Conservation (phyloP, 2,113 vertebrate species). For the Rattus rattus region DNA sequence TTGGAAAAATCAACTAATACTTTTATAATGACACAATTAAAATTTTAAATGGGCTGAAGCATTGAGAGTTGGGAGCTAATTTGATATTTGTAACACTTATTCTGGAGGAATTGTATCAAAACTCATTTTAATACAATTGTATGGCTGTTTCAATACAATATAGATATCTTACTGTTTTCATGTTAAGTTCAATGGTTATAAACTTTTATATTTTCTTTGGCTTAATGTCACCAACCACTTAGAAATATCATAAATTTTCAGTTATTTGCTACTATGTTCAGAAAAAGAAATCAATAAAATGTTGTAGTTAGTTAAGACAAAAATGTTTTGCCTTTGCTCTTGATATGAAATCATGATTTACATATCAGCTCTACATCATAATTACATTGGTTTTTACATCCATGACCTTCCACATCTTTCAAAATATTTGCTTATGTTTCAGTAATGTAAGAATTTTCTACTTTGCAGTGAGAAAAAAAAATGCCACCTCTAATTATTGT, state of each 20-base stretch:
- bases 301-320: constrained; percentile 75
- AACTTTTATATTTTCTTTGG: constrained; percentile 82
- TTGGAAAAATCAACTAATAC: constrained; percentile 80
- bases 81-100: constrained; percentile 66
- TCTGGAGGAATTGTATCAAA: constrained; percentile 72
- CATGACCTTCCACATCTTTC: constrained; percentile 73
- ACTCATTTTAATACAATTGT: constrained; percentile 81
- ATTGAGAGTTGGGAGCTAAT: constrained; percentile 48
- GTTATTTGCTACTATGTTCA: constrained; percentile 79
- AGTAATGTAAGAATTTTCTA: constrained; percentile 61
- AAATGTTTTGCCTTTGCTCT: constrained; percentile 71
- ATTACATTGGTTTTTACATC: constrained; percentile 58
- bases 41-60: constrained; percentile 77
- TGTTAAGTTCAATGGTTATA: constrained; percentile 81
- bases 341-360: constrained; percentile 72
- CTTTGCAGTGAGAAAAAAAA: constrained; percentile 76
- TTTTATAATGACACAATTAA: constrained; percentile 73
- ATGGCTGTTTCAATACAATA: constrained; percentile 76
- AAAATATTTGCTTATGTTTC: constrained; percentile 78
- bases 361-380: constrained; percentile 68
- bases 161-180: constrained; percentile 76
- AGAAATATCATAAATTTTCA: constrained; percentile 79
- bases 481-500: constrained; percentile 72
- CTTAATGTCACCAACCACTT: constrained; percentile 77
- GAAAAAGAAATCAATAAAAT: constrained; percentile 71